Percentiles rank a stretch among this genome's conserved stretches.
phyloP scores from a whole-genome alignment of 2,113 vertebrate genomes.

The Oenanthe melanoleuca region DNA sequence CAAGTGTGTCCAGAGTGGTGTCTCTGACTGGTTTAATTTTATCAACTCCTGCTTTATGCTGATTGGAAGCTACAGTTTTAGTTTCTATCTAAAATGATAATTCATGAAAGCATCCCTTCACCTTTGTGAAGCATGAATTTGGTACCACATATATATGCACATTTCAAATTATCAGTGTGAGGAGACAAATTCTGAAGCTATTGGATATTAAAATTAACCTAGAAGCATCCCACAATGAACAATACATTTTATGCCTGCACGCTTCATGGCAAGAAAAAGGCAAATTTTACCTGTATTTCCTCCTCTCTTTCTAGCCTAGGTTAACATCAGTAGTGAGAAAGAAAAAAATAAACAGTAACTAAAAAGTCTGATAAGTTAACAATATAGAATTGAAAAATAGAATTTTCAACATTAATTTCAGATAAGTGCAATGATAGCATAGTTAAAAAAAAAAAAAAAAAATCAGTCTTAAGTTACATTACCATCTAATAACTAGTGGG shows the following conservation, averaged over 20 bases:
- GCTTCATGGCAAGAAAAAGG: neutral
- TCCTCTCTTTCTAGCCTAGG: neutral
- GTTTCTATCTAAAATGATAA: neutral
- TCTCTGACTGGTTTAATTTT: neutral
- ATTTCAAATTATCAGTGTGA: neutral
- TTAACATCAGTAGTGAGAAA: neutral
- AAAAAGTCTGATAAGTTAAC: neutral
- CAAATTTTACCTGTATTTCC: neutral
- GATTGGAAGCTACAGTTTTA: neutral
- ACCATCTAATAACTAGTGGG: neutral
- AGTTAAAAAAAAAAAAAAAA: neutral
- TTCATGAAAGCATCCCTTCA: neutral
- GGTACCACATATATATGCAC: too few relatives aligned
- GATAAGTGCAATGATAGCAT: neutral
- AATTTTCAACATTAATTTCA: neutral
- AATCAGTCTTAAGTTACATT: neutral
- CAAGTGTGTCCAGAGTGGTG: neutral
- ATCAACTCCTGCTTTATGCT: neutral
- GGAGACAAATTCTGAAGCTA: neutral
- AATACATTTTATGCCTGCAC: neutral
- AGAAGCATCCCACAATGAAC: neutral
- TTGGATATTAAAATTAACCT: neutral
- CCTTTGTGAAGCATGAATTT: neutral
- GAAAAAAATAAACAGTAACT: neutral
- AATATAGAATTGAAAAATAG: neutral